Evolutionary conservation across 2,797 vertebrate species (phyloP), one percentile per base, ranked within the genome.

Genomic region (Gymnothorax javanicus): DNA sequence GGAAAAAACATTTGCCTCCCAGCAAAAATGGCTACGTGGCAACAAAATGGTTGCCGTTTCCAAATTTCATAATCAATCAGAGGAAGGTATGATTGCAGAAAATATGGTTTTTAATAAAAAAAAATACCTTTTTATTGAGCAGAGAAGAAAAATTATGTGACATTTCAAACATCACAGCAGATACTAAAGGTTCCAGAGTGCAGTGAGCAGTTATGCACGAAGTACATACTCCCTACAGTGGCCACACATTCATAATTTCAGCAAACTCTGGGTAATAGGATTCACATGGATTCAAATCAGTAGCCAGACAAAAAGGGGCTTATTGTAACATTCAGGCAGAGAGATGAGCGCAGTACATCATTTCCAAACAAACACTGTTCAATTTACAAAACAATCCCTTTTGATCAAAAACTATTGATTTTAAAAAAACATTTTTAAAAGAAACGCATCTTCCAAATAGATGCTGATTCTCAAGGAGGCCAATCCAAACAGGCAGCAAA

Each of bases 251-350:
- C 56, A 81, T 79, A 50, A 79, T 79, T 79, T 57, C 23, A 83
- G 82, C 82, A n/a, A 82, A 58, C 81, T 58, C 82, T 59, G n/a
- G 77, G 23, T 83, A 60, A 83, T 83, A 17, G 11, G 82, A 60
- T 56, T 27, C 82, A 83, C 82, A 83, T 59, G 57, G 15, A 13
- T 59, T 59, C 82, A 58, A 43, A 58, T 27, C 82, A 83, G 56
- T 20, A n/a, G 25, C n/a, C 56, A 83, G 82, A 83, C 82, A 83
- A 83, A 59, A n/a, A 59, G 33, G 13, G 27, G n/a, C 52, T 13
- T 83, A 83, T 54, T 77, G 73, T 43, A 77, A 50, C 73, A 77
- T 52, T 20, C 27, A 12, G 69, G 12, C 69, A 27, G 12, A 43
- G 12, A 27, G 52, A 57, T 54, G 56, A 58, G 23, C 25, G 12